Percentiles rank a stretch among this genome's conserved stretches.
Conservation (phyloP, 2,888 invertebrate species). For the Arrhopalites spinosus region DNA sequence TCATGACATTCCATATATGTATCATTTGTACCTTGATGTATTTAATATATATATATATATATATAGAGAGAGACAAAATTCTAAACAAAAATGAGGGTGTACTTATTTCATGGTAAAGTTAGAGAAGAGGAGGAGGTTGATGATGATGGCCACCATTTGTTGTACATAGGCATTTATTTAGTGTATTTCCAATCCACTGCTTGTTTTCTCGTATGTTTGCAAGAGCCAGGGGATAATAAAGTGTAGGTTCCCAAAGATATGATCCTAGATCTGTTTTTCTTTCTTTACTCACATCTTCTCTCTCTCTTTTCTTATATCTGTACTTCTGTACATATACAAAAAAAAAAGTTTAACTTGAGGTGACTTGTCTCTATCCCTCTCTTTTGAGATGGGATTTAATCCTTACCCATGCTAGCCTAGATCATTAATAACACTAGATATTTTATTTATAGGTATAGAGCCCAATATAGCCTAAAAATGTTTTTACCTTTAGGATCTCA, state of each 20-base stretch:
- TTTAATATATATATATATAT: background rate
- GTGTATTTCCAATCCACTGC: too few relatives aligned
- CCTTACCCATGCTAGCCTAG: slow-evolving; percentile 44
- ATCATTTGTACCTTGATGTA: background rate
- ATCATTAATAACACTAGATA: slow-evolving; percentile 54
- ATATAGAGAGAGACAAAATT: background rate
- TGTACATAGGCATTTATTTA: too few relatives aligned
- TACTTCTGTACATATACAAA: too few relatives aligned
- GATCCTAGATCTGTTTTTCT: slow-evolving; percentile 14
- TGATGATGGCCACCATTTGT: background rate
- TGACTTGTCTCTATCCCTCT: background rate
- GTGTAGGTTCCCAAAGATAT: background rate
- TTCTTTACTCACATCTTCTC: slow-evolving; percentile 23
- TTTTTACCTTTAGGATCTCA: background rate
- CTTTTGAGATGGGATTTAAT: slow-evolving; percentile 46
- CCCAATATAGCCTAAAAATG: background rate
- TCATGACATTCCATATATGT: slow-evolving; percentile 47
- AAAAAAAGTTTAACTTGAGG: background rate
- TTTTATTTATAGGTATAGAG: background rate
- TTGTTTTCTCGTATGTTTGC: too few relatives aligned
- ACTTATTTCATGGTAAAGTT: background rate
- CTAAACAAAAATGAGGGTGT: background rate
- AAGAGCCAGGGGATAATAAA: background rate
- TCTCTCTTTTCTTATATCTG: too few relatives aligned
- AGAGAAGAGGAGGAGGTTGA: background rate